phyloP scores from a whole-genome alignment of 2,113 vertebrate species.

The Semicossyphus pulcher region DNA sequence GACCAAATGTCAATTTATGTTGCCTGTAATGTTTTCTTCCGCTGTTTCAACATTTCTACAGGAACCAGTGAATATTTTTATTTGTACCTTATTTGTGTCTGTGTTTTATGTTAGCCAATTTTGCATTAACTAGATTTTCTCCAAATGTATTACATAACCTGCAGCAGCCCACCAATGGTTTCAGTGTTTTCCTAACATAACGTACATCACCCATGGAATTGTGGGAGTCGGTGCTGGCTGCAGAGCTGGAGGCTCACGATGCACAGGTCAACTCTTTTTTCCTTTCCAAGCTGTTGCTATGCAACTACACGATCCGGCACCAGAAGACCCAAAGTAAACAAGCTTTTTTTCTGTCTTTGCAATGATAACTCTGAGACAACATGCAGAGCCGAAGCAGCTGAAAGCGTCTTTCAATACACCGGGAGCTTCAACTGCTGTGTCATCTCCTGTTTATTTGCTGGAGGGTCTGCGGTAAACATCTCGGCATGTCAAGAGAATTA shows the following conservation, averaged over 20 bases:
- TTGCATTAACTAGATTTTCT: neutral
- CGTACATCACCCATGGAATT: conserved; percentile 1
- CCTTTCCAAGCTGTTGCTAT: conserved; percentile 65
- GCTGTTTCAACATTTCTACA: too few relatives aligned
- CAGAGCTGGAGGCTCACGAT: conserved; percentile 29
- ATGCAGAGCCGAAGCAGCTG: conserved; percentile 27
- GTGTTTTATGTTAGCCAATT: neutral
- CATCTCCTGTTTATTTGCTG: conserved; percentile 23
- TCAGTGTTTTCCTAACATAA: conserved; percentile 9
- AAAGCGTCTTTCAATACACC: conserved; percentile 18
- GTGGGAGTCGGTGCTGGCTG: conserved; percentile 44
- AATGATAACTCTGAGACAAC: conserved; percentile 34
- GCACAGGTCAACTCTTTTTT: conserved; percentile 60
- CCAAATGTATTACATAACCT: conserved; percentile 3
- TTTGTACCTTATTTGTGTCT: too few relatives aligned
- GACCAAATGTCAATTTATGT: too few relatives aligned
- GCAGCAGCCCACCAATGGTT: neutral
- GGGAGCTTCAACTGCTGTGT: conserved; percentile 6
- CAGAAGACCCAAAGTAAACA: conserved; percentile 61
- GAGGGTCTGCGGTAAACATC: conserved; percentile 27
- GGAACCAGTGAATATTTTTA: too few relatives aligned
- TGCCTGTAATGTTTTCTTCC: neutral
- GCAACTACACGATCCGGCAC: conserved; percentile 57
- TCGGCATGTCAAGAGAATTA: conserved; percentile 1
- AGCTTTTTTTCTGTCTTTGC: conserved; percentile 46